Evolutionary conservation across 2,113 vertebrate species (phyloP).

Genomic region (Silurus meridionalis): DNA sequence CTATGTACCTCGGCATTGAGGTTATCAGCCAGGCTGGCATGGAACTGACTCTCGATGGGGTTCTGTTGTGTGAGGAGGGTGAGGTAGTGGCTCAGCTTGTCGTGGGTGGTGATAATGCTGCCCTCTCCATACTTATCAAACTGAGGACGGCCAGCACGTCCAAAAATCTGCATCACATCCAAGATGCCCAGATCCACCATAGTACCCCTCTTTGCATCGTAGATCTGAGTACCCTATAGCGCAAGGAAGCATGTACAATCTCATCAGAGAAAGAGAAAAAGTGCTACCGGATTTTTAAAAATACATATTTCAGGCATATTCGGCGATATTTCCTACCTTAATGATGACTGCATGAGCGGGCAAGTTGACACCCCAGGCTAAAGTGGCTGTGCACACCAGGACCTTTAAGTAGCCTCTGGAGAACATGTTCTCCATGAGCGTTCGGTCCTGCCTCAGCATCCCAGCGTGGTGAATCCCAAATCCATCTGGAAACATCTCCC

Average conservation of each 20-base stretch:
- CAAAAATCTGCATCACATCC: constrained; percentile 99
- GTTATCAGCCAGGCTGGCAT: constrained; percentile 92
- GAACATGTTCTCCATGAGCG: constrained; percentile 92
- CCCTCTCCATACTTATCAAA: constrained; percentile 96
- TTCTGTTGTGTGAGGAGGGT: constrained; percentile 97
- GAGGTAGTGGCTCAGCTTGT: constrained; percentile 97
- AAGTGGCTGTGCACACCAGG: constrained; percentile 90
- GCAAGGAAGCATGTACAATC: constrained; percentile 4
- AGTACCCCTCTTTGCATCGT: constrained; percentile 93
- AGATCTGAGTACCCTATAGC: constrained; percentile 94
- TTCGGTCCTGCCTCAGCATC: constrained; percentile 93
- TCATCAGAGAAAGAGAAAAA: background rate
- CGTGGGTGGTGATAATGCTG: constrained; percentile 93
- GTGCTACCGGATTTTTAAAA: background rate
- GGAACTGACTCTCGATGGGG: constrained; percentile 97
- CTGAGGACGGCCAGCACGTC: constrained; percentile 93
- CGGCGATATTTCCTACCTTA: constrained; percentile 78
- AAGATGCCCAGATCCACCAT: constrained; percentile 98
- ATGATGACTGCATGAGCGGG: constrained; percentile 99
- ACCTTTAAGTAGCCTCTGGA: constrained; percentile 92
- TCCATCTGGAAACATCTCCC: constrained; percentile 94
- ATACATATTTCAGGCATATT: background rate
- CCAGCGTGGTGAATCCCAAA: constrained; percentile 98
- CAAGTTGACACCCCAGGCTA: constrained; percentile 99
- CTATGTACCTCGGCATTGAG: constrained; percentile 90